Base-by-base conservation (phyloP, 2,888 invertebrate species). In the Meiosimyza platycephala region DNA sequence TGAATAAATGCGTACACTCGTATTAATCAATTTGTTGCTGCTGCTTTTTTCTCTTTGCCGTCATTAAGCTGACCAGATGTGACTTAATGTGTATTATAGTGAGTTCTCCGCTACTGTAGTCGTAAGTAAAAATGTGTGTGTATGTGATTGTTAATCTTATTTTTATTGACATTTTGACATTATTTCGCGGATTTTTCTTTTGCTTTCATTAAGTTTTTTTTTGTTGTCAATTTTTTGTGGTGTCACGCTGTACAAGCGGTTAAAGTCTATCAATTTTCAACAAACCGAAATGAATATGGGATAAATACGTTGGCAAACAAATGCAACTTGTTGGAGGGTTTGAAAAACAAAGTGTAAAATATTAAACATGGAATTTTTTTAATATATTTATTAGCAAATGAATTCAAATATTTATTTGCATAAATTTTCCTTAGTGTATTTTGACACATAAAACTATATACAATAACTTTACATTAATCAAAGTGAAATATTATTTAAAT, bases 21-120 rank as follows among this genome's bases (percentile, higher is more conserved):
- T 47, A 62, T 54, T 54, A 16, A 54, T 54, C 40, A 40, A 40
- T 40, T 40, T 40, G 1, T 57, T 57, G 13, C 28, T 57, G 57
- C 57, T 22, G 16, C 28, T 28, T 57, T 57, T 57, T 18, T 57
- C 47, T 7, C 22, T 55, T 33, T 48, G 69, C 60, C 51, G 47
- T 55, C 16, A 55, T 57, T 67, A 67, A 67, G 69, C 55, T 69
- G 69, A 60, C 69, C 69, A 69, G 60, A 60, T 60, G 69, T 33
- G 69, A 15, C 52, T 69, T 69, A 69, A 69, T 69, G 60, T 40
- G 69, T 47, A 63, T 28, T 47, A 63, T 47, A 63, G 63, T 47
- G 47, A 63, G 47, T 63, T 40, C 48, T 13, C 2, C 59, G 15
- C 18, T 16, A 47, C n/a, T 18, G n/a, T 40, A 13, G 47, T 40